phyloP scores from a whole-genome alignment of 2,113 vertebrate species.

The Struthio camelus region DNA sequence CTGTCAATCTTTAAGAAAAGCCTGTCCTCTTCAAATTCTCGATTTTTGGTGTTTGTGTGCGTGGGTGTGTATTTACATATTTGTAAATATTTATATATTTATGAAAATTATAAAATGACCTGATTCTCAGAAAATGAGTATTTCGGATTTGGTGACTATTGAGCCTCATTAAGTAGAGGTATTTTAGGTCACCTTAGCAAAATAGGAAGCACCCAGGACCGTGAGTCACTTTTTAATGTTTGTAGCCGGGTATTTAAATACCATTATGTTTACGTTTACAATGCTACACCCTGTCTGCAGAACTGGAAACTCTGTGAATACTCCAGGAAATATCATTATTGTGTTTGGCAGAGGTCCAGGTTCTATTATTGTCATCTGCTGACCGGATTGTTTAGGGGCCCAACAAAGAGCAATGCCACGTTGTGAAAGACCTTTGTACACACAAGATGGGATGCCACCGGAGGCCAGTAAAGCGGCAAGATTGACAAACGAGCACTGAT shows the following conservation, averaged over 20 bases:
- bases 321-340: constrained; percentile 25
- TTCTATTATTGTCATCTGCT: background rate
- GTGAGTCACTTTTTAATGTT: background rate
- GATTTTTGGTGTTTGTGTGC: background rate
- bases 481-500: background rate
- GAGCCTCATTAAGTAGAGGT: background rate
- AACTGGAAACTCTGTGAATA: constrained; percentile 45
- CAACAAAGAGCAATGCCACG: background rate
- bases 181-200: background rate
- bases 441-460: background rate
- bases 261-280: background rate
- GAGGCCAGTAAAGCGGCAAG: background rate
- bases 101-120: background rate
- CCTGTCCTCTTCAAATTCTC: background rate
- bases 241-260: background rate
- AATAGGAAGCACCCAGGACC: background rate
- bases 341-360: constrained; percentile 22
- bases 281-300: constrained; percentile 11
- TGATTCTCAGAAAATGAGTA: background rate
- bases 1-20: no score
- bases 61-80: no score
- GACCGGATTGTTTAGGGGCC: background rate
- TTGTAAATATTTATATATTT: background rate
- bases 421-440: background rate
- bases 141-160: background rate